Conservation (phyloP, 1,140 invertebrate genomes). For the Proctacanthus coquilletti region DNA sequence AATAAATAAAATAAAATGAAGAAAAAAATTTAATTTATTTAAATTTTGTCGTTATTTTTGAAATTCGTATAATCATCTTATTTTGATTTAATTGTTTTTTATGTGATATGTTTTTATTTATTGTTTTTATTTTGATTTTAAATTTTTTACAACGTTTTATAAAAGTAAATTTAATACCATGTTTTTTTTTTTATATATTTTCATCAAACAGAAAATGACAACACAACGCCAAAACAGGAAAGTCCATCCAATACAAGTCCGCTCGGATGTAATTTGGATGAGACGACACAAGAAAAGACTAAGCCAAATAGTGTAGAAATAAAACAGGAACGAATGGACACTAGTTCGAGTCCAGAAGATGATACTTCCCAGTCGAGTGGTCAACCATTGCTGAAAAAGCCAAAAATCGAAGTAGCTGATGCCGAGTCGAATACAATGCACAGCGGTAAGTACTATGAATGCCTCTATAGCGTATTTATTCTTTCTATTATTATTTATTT, state of each 20-base stretch:
- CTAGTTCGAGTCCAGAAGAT: conserved; percentile 40
- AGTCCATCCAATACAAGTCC: conserved; percentile 7
- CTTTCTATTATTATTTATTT: too few relatives aligned
- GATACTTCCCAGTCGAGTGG: conserved; percentile 15
- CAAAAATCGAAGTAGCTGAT: conserved; percentile 63
- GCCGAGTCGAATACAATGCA: conserved; percentile 77
- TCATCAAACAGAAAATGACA: too few relatives aligned
- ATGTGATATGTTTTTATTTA: too few relatives aligned
- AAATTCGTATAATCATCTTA: too few relatives aligned
- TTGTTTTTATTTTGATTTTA: too few relatives aligned
- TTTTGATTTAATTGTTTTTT: too few relatives aligned
- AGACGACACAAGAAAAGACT: background rate
- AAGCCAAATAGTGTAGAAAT: conserved; percentile 32
- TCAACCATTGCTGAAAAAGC: conserved; percentile 43
- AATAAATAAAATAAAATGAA: too few relatives aligned
- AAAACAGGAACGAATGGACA: conserved; percentile 51
- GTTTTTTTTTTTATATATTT: background rate
- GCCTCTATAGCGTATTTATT: too few relatives aligned
- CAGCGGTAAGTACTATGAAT: conserved; percentile 51
- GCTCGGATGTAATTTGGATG: background rate
- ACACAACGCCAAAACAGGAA: conserved; percentile 24
- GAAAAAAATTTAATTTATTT: too few relatives aligned
- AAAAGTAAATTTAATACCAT: background rate
- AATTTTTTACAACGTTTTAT: background rate
- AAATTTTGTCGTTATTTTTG: too few relatives aligned